Evolutionary conservation across 2,113 vertebrate genomes (phyloP).

Genomic region (Colaptes auratus): DNA sequence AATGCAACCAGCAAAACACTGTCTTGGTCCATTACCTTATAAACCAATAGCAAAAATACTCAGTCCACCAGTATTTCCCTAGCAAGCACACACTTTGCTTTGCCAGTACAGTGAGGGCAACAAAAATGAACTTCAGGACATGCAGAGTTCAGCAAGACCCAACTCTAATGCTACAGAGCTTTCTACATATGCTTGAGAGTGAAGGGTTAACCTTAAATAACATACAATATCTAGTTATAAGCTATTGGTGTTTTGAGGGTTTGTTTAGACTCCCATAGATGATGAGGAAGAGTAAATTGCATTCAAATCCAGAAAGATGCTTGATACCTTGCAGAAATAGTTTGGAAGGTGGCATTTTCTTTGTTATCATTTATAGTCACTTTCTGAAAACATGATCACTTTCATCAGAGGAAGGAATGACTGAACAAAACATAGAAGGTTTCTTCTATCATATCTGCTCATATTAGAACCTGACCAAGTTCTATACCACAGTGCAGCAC

Average conservation of each 20-base stretch:
- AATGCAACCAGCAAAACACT: constrained; percentile 25
- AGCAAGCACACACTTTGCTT: background rate
- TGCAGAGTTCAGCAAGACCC: background rate
- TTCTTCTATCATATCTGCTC: background rate
- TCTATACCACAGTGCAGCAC: background rate
- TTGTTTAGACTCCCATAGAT: background rate
- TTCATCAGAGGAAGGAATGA: background rate
- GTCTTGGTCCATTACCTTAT: constrained; percentile 14
- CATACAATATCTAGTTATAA: background rate
- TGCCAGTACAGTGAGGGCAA: background rate
- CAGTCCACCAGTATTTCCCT: background rate
- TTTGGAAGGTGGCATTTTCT: background rate
- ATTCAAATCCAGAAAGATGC: background rate
- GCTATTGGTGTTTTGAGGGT: background rate
- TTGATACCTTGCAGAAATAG: background rate
- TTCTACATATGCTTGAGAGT: background rate
- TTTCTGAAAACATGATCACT: background rate
- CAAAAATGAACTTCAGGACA: background rate
- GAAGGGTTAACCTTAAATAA: background rate
- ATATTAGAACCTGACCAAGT: background rate
- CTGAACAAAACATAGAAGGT: background rate
- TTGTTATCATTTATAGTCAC: background rate
- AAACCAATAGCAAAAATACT: constrained; percentile 11
- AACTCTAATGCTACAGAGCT: background rate
- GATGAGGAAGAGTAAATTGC: background rate